Base-by-base conservation (phyloP, 2,888 invertebrate genomes). In the Stomorhina lunata region DNA sequence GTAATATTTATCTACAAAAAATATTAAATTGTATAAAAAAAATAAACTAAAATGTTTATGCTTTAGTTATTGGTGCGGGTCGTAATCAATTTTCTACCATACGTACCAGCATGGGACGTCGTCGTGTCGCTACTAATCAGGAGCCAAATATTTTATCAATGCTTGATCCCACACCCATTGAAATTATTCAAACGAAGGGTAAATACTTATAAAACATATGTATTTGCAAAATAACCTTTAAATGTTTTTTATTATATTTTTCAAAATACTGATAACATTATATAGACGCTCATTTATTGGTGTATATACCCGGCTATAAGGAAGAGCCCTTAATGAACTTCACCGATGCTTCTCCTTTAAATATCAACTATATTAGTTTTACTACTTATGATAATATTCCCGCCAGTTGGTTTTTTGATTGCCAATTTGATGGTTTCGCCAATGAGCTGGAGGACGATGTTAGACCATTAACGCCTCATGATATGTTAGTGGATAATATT, bases 401-500 rank as follows among this genome's bases (percentile, higher is more conserved):
- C 85, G 94, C 94, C 0, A 94, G 94, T 86, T 95, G 95, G 92
- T 92, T 93, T 68, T 95, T 93, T 85, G 94, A 95, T 87, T 95
- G 95, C 85, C 80, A 86, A 55, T 89, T 89, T 12, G 90, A 90
- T 85, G 88, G 88, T 29, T 88, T 86, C 48, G 83, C 87, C 86
- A 83, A 85, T 32, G 88, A 89, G 78, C 85, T 91, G 59, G 87
- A 87, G 40, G 78, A 87, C 37, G 88, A 89, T 55, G 81, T 77
- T 2, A 84, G 85, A 0, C 78, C 84, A 2, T 34, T 93, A 37
- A 92, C 93, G 0, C 86, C 90, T 27, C 89, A 92, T 0, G 93
- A 94, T 66, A 91, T 91, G 69, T 89, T 95, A 22, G 91, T 93
- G 77, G 90, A 89, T n/a, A 90, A 92, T 15, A 84, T 94, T n/a